phyloP scores from a whole-genome alignment of 1,140 invertebrate genomes.

The Macrocentrus cingulum region DNA sequence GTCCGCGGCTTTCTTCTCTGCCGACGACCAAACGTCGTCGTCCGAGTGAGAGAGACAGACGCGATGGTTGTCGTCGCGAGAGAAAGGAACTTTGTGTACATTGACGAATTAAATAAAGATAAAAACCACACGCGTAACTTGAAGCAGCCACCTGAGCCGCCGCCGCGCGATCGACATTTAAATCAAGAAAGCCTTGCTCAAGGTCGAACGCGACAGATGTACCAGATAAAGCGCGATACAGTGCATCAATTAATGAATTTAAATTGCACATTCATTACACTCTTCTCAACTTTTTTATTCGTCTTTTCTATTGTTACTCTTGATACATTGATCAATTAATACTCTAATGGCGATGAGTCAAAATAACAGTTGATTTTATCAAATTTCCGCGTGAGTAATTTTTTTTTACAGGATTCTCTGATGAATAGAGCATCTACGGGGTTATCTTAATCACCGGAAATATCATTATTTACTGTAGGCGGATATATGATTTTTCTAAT shows the following conservation, averaged over 20 bases:
- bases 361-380: no score
- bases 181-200: slow-evolving; percentile 32
- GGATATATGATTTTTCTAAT: no score
- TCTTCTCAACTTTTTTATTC: neutral
- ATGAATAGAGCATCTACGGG: no score
- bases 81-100: no score
- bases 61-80: no score
- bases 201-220: slow-evolving; percentile 34
- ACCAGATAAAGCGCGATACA: slow-evolving; percentile 24
- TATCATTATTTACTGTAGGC: no score
- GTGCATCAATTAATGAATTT: slow-evolving; percentile 20
- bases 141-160: slow-evolving; percentile 27
- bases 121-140: no score
- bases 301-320: neutral
- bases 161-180: slow-evolving; percentile 37
- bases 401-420: no score
- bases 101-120: neutral
- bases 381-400: no score
- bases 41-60: no score
- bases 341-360: no score
- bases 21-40: slow-evolving; percentile 37
- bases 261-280: neutral
- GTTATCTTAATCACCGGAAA: no score
- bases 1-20: slow-evolving; percentile 40
- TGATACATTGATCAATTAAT: slow-evolving; percentile 2